Conservation (phyloP, 2,888 invertebrate species). For the Pollenia griseotomentosa region DNA sequence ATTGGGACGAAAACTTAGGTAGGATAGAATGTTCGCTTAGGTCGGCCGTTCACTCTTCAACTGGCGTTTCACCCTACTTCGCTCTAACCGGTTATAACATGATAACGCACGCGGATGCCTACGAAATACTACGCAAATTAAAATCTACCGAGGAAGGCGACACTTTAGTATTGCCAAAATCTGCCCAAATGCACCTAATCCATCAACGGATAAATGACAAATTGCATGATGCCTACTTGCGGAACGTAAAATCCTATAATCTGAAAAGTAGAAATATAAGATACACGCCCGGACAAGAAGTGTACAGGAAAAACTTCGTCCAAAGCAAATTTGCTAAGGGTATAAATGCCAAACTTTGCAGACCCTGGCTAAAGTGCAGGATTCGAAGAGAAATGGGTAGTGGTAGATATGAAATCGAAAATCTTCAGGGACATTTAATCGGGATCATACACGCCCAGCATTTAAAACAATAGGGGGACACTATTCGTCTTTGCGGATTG, state of each 20-base stretch:
- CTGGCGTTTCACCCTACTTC: background rate
- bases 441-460: background rate
- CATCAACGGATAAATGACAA: background rate
- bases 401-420: no score
- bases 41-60: background rate
- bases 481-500: no score
- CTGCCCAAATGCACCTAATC: background rate
- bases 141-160: background rate
- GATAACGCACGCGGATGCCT: conserved; percentile 4
- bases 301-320: background rate
- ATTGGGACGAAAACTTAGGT: conserved; percentile 7
- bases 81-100: background rate
- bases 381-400: no score
- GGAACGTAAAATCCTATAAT: background rate
- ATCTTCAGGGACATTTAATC: background rate
- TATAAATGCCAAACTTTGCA: no score
- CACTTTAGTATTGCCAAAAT: background rate
- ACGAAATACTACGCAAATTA: background rate
- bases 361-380: no score
- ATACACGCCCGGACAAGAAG: background rate
- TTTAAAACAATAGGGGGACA: background rate
- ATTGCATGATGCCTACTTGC: background rate
- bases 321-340: no score
- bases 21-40: background rate
- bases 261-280: background rate